Evolutionary conservation across 1,140 invertebrate genomes (phyloP), one percentile per base, ranked within the genome.

Genomic region (Ectropis grisescens): DNA sequence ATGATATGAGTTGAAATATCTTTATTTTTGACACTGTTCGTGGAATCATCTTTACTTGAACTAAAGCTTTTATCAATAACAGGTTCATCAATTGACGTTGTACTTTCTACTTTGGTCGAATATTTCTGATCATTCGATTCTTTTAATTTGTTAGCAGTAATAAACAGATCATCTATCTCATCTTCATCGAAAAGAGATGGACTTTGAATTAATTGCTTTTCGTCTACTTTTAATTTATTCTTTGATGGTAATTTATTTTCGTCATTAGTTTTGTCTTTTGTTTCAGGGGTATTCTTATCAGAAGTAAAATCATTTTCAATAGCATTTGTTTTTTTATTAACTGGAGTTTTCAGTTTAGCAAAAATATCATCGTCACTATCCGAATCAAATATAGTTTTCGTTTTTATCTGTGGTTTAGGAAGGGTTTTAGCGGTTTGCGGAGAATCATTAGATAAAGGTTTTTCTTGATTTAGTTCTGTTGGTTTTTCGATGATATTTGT

Each of bases 361-460:
- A 60, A 58, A 19, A 55, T 34, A 27, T 58, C 55, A 14, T 47
- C 49, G 24, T 72, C 58, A 22, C 49, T 54, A 32, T 68, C 55
- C 30, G 58, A 51, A 50, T 72, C 61, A 51, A 76, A 78, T 24
- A 76, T 55, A 52, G 59, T 62, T 43, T 43, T 9, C 4, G 9
- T 9, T 5, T 22, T 22, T 22, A 5, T 22, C 19, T 5, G 9
- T 22, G 9, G 4, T 22, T 22, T 22, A 22, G 9, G 19, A 5
- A 9, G 19, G 4, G 19, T 22, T 5, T 22, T 22, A 5, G 12
- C 7, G 34, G 6, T 34, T 19, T 22, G 14, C 7, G 12, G 10
- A 32, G 3, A 10, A 9, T 7, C 13, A 5, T 31, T 25, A 14
- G 9, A 10, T 16, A 9, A 13, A 24, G 16, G 10, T 10, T 15